A percentile compares a stretch with the other conserved stretches of the same genome.
These are phyloP conservation scores for Thripadectes ignobilis DNA, from an alignment of 2,797 vertebrate species.

Conservation along the genomic window DNA sequence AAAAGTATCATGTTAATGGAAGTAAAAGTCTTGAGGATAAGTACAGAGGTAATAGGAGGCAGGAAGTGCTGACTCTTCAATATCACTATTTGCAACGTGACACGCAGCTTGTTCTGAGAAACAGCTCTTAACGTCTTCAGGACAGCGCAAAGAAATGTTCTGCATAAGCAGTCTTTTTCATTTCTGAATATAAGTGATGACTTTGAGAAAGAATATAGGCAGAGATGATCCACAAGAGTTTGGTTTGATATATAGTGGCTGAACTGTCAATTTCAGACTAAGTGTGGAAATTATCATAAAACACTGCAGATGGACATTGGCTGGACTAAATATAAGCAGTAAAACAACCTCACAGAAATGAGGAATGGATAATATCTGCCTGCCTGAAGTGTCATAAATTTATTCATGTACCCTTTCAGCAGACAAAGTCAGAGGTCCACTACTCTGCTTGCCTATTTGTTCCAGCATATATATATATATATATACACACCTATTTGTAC, in stretches of 20 bases:
- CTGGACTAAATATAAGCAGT: background rate
- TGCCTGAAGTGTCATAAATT: background rate
- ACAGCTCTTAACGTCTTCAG: background rate
- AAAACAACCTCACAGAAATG: conserved; percentile 15
- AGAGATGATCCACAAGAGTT: background rate
- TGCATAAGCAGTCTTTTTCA: background rate
- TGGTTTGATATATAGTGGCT: background rate
- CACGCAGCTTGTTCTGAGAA: background rate
- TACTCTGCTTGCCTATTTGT: background rate
- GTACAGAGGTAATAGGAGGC: background rate
- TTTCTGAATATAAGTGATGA: background rate
- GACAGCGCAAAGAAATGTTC: background rate
- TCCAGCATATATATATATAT: background rate
- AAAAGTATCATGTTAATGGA: background rate
- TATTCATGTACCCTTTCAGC: background rate
- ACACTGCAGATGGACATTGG: background rate
- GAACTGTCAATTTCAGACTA: background rate
- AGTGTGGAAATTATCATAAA: background rate
- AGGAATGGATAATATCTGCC: background rate
- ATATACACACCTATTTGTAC: background rate
- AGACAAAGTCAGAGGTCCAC: background rate
- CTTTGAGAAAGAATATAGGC: background rate
- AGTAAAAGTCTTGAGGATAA: background rate
- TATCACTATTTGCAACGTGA: background rate
- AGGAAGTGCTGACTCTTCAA: background rate